Evolutionary conservation across 2,888 invertebrate species (phyloP), one percentile per base, ranked within the genome.

Genomic region (Tenthredo notha): DNA sequence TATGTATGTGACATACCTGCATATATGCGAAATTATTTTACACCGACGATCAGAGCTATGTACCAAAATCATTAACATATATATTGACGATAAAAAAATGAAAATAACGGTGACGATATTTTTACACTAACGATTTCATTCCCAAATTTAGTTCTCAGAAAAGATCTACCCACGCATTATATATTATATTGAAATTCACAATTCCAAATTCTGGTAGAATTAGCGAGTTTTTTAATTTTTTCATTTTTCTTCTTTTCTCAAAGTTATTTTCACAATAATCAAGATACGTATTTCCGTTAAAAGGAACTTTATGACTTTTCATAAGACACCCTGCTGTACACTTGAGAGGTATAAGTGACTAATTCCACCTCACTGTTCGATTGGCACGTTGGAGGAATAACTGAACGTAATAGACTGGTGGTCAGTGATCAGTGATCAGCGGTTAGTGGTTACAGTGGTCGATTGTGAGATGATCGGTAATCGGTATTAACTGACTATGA

Each of bases 381-480:
- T 77, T 77, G 77, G 77, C 77, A 77, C 77, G 77, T 54, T 77
- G 29, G 77, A 54, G 72, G 77, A 77, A 80, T 80, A 61, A 80
- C 80, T 80, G 80, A 25, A 40, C 40, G 80, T 80, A 80, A 80
- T 80, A 40, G 80, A 61, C 58, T 37, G 25, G 80, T 80, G 80
- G 80, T 80, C 61, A 80, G 80, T 80, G 80, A 80, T 80, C 80
- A 80, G 80, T 80, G 80, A 80, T 77, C 80, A 80, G 80, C 80
- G 80, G 80, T 80, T 58, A 61, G 80, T 80, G 80, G 80, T 80
- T 80, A 80, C 58, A 80, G 80, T 80, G 80, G 40, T 80, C 61
- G 80, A 80, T 80, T 61, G 80, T 61, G 80, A 40, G 80, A 61
- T 80, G 80, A 61, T 80, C 80, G 80, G 80, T 80, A 80, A 80